Evolutionary conservation across 2,797 vertebrate genomes (phyloP).

Genomic region (Aeoliscus strigatus): DNA sequence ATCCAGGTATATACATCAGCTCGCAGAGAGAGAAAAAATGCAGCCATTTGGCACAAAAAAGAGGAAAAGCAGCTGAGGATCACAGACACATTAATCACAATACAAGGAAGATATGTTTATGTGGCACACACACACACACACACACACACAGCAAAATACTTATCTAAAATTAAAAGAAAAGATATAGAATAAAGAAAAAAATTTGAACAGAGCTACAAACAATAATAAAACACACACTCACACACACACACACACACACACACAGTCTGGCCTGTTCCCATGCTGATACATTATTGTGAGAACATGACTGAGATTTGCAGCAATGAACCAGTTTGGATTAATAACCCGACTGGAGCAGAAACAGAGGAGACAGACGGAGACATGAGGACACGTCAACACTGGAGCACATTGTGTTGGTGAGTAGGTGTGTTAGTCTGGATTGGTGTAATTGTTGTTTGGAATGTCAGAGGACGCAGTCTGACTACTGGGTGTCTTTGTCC

Average conservation of each 20-base stretch:
- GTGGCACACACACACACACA: too few relatives aligned
- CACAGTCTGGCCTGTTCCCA: slow-evolving; percentile 37
- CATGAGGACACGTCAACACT: slow-evolving; percentile 69
- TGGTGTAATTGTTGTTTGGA: slow-evolving; percentile 75
- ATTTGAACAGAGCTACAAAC: too few relatives aligned
- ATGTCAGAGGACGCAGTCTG: slow-evolving; percentile 68
- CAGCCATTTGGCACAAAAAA: too few relatives aligned
- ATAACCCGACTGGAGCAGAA: slow-evolving; percentile 67
- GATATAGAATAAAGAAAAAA: slow-evolving; percentile 5
- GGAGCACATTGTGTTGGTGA: slow-evolving; percentile 62
- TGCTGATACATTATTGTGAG: slow-evolving; percentile 56
- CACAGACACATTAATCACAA: too few relatives aligned
- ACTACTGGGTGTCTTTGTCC: slow-evolving; percentile 75
- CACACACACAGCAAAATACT: too few relatives aligned
- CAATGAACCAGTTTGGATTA: slow-evolving; percentile 74
- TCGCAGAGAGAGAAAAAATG: slow-evolving; percentile 5
- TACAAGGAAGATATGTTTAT: too few relatives aligned
- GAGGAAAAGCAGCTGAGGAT: too few relatives aligned
- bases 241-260: slow-evolving; percentile 10
- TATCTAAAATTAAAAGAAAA: too few relatives aligned
- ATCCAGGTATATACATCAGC: too few relatives aligned
- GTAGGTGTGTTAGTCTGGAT: slow-evolving; percentile 78
- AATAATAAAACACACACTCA: too few relatives aligned
- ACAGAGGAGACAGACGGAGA: slow-evolving; percentile 46
- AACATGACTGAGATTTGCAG: slow-evolving; percentile 55